A percentile compares a stretch with the other conserved stretches of the same genome.
Evolutionary conservation across 2,113 vertebrate species (phyloP).

Genomic region (Chascanopsetta lugubris): DNA sequence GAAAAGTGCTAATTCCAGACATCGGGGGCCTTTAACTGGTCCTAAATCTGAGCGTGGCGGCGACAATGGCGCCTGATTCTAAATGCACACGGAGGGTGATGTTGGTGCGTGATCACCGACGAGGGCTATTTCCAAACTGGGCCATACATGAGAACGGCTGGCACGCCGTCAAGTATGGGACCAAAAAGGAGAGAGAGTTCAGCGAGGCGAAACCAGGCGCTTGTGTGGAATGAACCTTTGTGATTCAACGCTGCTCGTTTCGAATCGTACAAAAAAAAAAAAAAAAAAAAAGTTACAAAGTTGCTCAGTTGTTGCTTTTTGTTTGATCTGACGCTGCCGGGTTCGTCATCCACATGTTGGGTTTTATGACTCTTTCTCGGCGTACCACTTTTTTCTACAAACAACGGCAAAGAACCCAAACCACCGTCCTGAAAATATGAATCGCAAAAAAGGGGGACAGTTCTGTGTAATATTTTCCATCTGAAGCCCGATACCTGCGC

Average conservation of each 20-base stretch:
- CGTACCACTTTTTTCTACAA: too few species aligned
- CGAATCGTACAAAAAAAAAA: too few species aligned
- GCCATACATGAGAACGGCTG: constrained; percentile 50
- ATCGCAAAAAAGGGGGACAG: constrained; percentile 1
- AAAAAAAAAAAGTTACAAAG: constrained; percentile 15
- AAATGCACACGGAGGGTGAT: constrained; percentile 32
- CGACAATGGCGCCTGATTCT: constrained; percentile 34
- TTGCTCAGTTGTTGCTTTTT: constrained; percentile 32
- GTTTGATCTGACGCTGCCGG: constrained; percentile 10
- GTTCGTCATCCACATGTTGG: background rate
- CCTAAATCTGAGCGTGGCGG: constrained; percentile 19
- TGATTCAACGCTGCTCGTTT: background rate
- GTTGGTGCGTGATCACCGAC: constrained; percentile 46
- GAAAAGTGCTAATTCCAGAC: constrained; percentile 31
- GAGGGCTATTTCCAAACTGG: constrained; percentile 49
- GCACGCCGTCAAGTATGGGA: constrained; percentile 58
- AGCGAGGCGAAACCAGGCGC: background rate
- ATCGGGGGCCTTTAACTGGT: constrained; percentile 11
- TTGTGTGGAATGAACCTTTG: background rate
- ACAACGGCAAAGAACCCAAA: constrained; percentile 18
- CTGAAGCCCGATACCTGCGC: constrained; percentile 16
- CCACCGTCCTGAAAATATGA: constrained; percentile 17
- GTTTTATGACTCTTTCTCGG: too few species aligned
- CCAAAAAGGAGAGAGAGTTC: constrained; percentile 42
- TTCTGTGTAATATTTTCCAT: constrained; percentile 25